Evolutionary conservation across 1,140 invertebrate genomes (phyloP), one percentile per base, ranked within the genome.

Genomic region (Hirudo medicinalis): DNA sequence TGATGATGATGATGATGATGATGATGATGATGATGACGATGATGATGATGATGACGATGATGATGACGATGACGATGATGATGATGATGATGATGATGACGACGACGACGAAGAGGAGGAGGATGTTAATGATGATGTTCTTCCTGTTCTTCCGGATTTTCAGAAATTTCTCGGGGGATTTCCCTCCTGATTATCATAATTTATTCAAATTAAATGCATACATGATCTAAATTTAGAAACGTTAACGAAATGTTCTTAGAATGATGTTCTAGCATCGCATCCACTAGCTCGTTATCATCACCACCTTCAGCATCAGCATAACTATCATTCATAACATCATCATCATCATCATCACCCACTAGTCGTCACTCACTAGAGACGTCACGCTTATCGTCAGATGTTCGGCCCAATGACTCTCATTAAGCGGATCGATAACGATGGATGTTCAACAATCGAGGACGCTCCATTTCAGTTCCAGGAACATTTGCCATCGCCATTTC

Each of bases 41-140:
- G 54, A 57, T 57, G 20, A 57, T 25, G 25, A 57, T 57, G 54
- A 57, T 57, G 54, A n/a, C n/a, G n/a, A n/a, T n/a, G n/a, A n/a
- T n/a, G n/a, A n/a, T n/a, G n/a, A n/a, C n/a, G n/a, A n/a, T n/a
- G 9, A 57, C 9, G 54, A 57, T 9, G 20, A 57, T 9, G 54
- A 57, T 9, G 9, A 3, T 25, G 54, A 25, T 57, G 54, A 57
- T 57, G 54, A 57, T 57, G 54, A 4, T 57, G 2, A 57, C 25
- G 2, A 4, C 25, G 54, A 57, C 9, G 54, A 57, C 9, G 54
- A 20, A 3, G 54, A 57, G 2, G 20, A 57, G 2, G 25, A 57
- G 2, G 54, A 57, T 57, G 54, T n/a, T n/a, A n/a, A n/a, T n/a
- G n/a, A n/a, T n/a, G n/a, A n/a, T n/a, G n/a, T n/a, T n/a, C n/a